A percentile compares a stretch with the other conserved stretches of the same genome.
These are phyloP conservation scores for Parauchenoglanis punctatus DNA, from an alignment of 2,797 vertebrate species.

Conservation along the genomic window DNA sequence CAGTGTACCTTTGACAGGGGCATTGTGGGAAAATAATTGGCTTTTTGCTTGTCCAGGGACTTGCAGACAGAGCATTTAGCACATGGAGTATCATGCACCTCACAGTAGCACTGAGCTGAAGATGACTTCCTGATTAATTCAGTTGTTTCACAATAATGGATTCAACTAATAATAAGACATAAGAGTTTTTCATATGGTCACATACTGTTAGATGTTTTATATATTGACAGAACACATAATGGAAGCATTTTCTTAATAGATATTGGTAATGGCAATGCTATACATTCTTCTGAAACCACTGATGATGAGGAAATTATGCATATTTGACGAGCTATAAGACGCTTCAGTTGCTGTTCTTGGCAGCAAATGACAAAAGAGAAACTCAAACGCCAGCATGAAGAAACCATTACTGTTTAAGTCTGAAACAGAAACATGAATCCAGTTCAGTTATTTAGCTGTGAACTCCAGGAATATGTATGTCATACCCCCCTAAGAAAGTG, in stretches of 20 bases:
- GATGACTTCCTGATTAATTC: slow-evolving; percentile 44
- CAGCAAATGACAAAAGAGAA: slow-evolving; percentile 28
- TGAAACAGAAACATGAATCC: slow-evolving; percentile 31
- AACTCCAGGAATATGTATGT: slow-evolving; percentile 69
- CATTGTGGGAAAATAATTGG: slow-evolving; percentile 80
- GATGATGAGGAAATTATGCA: slow-evolving; percentile 19
- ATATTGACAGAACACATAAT: slow-evolving; percentile 35
- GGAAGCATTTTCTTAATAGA: slow-evolving; percentile 10
- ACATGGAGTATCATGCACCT: slow-evolving; percentile 54
- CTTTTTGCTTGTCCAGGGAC: slow-evolving; percentile 69
- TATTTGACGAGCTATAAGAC: slow-evolving; percentile 13
- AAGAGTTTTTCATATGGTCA: slow-evolving; percentile 32
- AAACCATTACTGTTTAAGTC: slow-evolving; percentile 36
- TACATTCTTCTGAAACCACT: slow-evolving; percentile 18
- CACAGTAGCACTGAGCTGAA: slow-evolving; percentile 67
- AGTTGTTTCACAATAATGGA: slow-evolving; percentile 28
- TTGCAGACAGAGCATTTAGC: slow-evolving; percentile 70
- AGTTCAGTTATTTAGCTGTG: slow-evolving; percentile 23
- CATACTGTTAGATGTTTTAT: slow-evolving; percentile 13
- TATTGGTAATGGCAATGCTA: not conserved
- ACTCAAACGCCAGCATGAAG: slow-evolving; percentile 29
- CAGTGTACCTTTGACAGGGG: slow-evolving; percentile 76
- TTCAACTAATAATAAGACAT: slow-evolving; percentile 29
- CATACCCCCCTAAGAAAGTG: slow-evolving; percentile 74
- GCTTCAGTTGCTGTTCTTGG: not conserved